phyloP scores from a whole-genome alignment of 2,888 invertebrate species.

The Microplitis manilae region DNA sequence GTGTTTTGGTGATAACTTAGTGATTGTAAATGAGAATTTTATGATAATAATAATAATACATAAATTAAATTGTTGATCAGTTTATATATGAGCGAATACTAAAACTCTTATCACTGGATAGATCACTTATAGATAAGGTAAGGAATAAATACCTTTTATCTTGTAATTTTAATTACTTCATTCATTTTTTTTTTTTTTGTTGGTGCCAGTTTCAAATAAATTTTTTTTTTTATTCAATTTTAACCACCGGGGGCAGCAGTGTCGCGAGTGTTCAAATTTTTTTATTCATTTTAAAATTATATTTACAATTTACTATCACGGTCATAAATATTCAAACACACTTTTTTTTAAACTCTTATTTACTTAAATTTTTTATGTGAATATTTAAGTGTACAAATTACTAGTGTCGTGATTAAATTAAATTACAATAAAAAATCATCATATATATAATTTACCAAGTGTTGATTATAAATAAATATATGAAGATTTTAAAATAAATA shows the following conservation, averaged over 20 bases:
- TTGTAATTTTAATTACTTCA: too few relatives aligned
- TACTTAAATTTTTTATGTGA: not conserved
- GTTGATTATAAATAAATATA: too few relatives aligned
- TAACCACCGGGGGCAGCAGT: slow-evolving; percentile 47
- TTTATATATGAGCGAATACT: not conserved
- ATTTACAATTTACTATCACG: not conserved
- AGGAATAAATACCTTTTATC: not conserved
- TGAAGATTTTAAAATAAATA: too few relatives aligned
- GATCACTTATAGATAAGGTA: slow-evolving; percentile 11
- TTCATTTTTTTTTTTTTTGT: not conserved
- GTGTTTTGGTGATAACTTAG: slow-evolving; percentile 69
- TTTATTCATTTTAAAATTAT: not conserved
- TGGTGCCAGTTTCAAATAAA: not conserved
- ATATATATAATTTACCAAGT: too few relatives aligned
- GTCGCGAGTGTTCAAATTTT: slow-evolving; percentile 38
- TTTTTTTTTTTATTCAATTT: slow-evolving; percentile 24
- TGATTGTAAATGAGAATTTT: slow-evolving; percentile 50
- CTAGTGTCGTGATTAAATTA: too few relatives aligned
- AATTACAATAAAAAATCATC: too few relatives aligned
- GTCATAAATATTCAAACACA: too few relatives aligned
- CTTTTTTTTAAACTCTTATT: too few relatives aligned
- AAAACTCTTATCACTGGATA: slow-evolving; percentile 18
- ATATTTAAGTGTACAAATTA: not conserved
- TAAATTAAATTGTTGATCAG: not conserved
- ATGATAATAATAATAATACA: too few relatives aligned